Percentiles rank a stretch among this genome's conserved stretches.
phyloP scores from a whole-genome alignment of 2,113 vertebrate species.

The Mola mola region DNA sequence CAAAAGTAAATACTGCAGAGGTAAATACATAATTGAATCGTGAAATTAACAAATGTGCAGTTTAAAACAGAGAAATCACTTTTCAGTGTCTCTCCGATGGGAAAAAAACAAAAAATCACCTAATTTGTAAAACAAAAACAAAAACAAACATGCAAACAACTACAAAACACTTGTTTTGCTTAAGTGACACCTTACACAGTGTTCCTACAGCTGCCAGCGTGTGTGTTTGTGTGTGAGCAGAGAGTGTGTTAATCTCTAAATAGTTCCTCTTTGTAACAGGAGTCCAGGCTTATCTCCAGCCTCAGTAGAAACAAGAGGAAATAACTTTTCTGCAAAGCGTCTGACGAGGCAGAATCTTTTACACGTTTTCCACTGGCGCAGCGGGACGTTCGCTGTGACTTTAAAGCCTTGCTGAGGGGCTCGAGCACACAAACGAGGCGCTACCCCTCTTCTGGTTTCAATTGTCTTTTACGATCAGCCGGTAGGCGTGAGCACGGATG shows the following conservation, averaged over 20 bases:
- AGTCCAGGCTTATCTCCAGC: slow-evolving; percentile 58
- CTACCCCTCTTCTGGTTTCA: slow-evolving; percentile 39
- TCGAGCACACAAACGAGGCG: slow-evolving; percentile 27
- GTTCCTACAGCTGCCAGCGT: neutral
- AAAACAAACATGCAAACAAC: no score
- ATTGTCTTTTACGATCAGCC: slow-evolving; percentile 51
- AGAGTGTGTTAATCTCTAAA: slow-evolving; percentile 40
- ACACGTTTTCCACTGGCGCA: slow-evolving; percentile 49
- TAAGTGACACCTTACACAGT: neutral
- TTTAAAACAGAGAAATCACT: neutral
- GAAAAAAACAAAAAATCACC: no score
- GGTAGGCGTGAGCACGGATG: slow-evolving; percentile 3
- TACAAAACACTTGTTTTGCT: no score
- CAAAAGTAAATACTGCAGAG: slow-evolving; percentile 43
- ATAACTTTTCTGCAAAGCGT: slow-evolving; percentile 67
- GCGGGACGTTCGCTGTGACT: slow-evolving; percentile 47
- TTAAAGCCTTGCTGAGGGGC: slow-evolving; percentile 46
- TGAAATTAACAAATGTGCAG: slow-evolving; percentile 29
- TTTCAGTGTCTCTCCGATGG: no score
- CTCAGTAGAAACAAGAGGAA: slow-evolving; percentile 62
- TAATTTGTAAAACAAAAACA: no score
- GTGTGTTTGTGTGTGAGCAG: slow-evolving; percentile 3
- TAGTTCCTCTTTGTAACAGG: slow-evolving; percentile 40
- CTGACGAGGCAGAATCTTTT: slow-evolving; percentile 65
- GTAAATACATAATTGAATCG: slow-evolving; percentile 61